Percentiles rank a stretch among this genome's conserved stretches.
phyloP scores from a whole-genome alignment of 2,113 vertebrate genomes.

The Jaculus jaculus region DNA sequence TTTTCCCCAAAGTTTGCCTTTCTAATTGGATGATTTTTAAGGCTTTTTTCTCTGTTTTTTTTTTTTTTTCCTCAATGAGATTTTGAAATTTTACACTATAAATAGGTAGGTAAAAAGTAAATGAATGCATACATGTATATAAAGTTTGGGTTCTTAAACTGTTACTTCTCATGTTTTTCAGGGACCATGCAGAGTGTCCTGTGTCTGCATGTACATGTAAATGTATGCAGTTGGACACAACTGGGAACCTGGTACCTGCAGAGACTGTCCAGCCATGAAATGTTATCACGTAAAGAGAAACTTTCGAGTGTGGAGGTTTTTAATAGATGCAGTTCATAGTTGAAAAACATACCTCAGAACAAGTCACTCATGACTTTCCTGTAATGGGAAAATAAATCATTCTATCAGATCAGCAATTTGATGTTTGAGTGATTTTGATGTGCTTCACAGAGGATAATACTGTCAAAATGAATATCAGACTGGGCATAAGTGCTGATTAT shows the following conservation, averaged over 20 bases:
- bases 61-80: neutral
- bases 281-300: constrained; percentile 36
- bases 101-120: neutral
- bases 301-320: constrained; percentile 51
- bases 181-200: constrained; percentile 97
- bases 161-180: constrained; percentile 72
- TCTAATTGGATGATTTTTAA: constrained; percentile 38
- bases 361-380: constrained; percentile 72
- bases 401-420: constrained; percentile 74
- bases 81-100: constrained; percentile 41
- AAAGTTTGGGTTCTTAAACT: constrained; percentile 42
- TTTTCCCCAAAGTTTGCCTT: constrained; percentile 2
- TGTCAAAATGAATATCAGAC: constrained; percentile 65
- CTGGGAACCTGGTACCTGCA: constrained; percentile 96
- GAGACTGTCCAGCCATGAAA: constrained; percentile 90
- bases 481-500: neutral
- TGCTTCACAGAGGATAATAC: constrained; percentile 69
- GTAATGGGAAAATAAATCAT: constrained; percentile 82
- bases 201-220: constrained; percentile 98
- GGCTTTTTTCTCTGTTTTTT: constrained; percentile 29
- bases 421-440: constrained; percentile 77
- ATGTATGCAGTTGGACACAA: constrained; percentile 99
- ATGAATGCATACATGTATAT: neutral
- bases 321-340: constrained; percentile 61
- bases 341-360: constrained; percentile 76